These are phyloP conservation scores for Scaptomyza hsui DNA, from an alignment of 1,140 invertebrate species.

Conservation along the genomic window DNA sequence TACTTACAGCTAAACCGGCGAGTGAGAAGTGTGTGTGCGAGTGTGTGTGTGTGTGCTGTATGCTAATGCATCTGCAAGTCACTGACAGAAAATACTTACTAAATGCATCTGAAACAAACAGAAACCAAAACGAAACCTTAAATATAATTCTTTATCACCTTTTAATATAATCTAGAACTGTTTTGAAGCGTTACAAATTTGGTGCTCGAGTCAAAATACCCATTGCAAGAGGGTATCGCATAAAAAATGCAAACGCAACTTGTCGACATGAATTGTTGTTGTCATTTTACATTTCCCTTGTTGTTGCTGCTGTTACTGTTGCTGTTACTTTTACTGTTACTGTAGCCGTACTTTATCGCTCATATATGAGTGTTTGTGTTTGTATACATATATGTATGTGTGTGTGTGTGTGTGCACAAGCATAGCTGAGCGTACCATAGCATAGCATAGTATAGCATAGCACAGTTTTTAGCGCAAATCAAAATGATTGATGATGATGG, in stretches of 20 bases:
- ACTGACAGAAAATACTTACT: conserved; percentile 50
- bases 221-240: not conserved
- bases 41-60: conserved; percentile 29
- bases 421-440: conserved; percentile 31
- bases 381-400: conserved; percentile 23
- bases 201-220: not conserved
- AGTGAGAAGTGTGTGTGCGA: not conserved
- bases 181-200: not conserved
- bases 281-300: conserved; percentile 63
- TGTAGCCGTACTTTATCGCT: conserved; percentile 59
- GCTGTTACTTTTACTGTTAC: conserved; percentile 35
- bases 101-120: conserved; percentile 44
- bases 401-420: conserved; percentile 12
- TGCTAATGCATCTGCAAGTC: conserved; percentile 47
- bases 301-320: conserved; percentile 43
- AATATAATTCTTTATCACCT: no score
- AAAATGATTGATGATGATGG: conserved; percentile 82
- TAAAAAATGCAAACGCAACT: conserved; percentile 69
- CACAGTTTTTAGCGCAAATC: conserved; percentile 80
- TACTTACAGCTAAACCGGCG: conserved; percentile 35
- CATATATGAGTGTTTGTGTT: conserved; percentile 13
- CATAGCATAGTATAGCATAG: conserved; percentile 54
- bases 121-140: not conserved
- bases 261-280: conserved; percentile 81
- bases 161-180: no score